Evolutionary conservation across 2,888 invertebrate species (phyloP).

Genomic region (Oscheius myriophilus): DNA sequence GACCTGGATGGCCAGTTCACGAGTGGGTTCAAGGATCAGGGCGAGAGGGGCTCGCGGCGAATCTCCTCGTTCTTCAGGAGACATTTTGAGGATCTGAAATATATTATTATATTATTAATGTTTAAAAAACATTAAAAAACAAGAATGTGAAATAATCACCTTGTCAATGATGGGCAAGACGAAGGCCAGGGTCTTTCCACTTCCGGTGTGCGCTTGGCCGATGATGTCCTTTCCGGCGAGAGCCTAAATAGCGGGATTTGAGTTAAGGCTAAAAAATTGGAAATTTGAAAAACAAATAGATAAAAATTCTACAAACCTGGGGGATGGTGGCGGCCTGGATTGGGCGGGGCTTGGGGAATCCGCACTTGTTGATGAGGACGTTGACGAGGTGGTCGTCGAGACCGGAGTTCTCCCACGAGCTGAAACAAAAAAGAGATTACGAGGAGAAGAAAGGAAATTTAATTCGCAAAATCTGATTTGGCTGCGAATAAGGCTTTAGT

Average conservation of each 20-base stretch:
- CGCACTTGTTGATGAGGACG: conserved; percentile 60
- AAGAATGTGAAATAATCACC: no score
- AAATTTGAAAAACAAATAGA: no score
- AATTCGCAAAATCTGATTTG: no score
- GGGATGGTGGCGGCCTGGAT: conserved; percentile 92
- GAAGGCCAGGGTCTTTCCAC: conserved; percentile 96
- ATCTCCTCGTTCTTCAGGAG: background rate
- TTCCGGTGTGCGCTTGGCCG: conserved; percentile 97
- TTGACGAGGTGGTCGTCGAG: conserved; percentile 37
- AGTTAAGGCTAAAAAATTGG: background rate
- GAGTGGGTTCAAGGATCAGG: conserved; percentile 87
- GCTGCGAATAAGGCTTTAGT: no score
- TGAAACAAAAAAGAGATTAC: conserved; percentile 9
- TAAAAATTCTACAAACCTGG: conserved; percentile 59
- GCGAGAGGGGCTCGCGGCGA: conserved; percentile 78
- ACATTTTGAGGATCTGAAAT: conserved; percentile 24
- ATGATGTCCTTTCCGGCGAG: conserved; percentile 84
- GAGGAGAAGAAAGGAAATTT: no score
- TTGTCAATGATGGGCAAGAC: conserved; percentile 85
- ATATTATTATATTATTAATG: background rate
- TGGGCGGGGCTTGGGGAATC: conserved; percentile 87
- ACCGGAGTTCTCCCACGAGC: conserved; percentile 51
- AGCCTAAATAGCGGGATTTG: background rate
- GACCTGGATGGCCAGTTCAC: conserved; percentile 90
- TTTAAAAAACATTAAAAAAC: background rate